Evolutionary conservation across 2,797 vertebrate genomes (phyloP), one percentile per base, ranked within the genome.

Genomic region (Ibycter americanus): DNA sequence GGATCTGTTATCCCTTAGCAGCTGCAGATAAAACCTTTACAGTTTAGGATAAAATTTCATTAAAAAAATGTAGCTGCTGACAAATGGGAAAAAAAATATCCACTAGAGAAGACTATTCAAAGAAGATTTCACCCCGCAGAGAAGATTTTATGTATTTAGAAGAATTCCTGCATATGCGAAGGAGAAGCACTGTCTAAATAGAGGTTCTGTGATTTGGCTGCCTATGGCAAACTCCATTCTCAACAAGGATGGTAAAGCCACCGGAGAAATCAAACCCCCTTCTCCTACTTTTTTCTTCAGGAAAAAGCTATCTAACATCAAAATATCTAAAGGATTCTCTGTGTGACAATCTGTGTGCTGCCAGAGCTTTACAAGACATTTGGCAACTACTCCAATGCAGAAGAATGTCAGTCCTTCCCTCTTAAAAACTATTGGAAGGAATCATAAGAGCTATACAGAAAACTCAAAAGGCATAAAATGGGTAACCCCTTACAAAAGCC

Each of bases 11-110:
- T 71, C 84, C 59, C 42, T 85, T 80, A 74, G 66, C 4, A 22
- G 36, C 61, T 83, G 38, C 42, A 83, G 79, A 92, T 83, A 86
- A 96, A 94, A 81, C 52, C 72, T 86, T 90, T 52, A 81, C 47
- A 80, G 61, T 87, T 92, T 55, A 83, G 65, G 79, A 88, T 79
- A 94, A 88, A 91, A 88, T 83, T 81, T 88, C 25, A 74, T 83
- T 84, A 1, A 36, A 85, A 91, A 95, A 94, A 66, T 14, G 21
- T 71, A 86, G 52, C 59, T 89, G 67, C 29, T 91, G 72, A 93
- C 32, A 83, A 88, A 93, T 51, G 36, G 76, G 74, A 87, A 93
- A 83, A 84, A 66, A 62, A 40, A 8, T 3, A 89, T 54, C 13
- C 65, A 40, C 25, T 2, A 6, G 13, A 90, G 36, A 91, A 65